These are phyloP conservation scores for Tinamus major DNA, from an alignment of 2,797 vertebrate genomes.

Conservation along the genomic window DNA sequence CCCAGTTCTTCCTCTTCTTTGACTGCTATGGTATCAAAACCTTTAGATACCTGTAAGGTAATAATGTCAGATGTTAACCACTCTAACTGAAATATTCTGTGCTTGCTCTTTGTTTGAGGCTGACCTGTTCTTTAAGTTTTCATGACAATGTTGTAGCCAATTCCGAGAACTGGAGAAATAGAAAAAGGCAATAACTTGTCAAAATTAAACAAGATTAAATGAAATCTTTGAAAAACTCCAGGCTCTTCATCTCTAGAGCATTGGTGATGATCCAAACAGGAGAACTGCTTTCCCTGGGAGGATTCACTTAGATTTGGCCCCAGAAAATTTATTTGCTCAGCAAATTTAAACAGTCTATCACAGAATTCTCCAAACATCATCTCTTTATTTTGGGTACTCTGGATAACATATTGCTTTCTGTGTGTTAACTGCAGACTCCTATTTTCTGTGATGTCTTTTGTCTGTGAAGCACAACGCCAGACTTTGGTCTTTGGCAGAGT, in stretches of 20 bases:
- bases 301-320: conserved; percentile 46
- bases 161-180: not conserved
- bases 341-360: conserved; percentile 54
- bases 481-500: not conserved
- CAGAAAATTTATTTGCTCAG: conserved; percentile 46
- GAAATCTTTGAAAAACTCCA: conserved; percentile 57
- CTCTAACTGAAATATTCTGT: not conserved
- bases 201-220: conserved; percentile 66
- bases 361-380: conserved; percentile 7
- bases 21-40: not conserved
- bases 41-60: not conserved
- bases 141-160: not conserved
- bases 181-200: not conserved
- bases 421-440: not conserved
- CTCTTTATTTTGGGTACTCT: conserved; percentile 34
- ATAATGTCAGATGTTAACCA: not conserved
- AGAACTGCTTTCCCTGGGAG: conserved; percentile 48
- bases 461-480: not conserved
- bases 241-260: conserved; percentile 13
- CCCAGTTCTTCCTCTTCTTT: not conserved
- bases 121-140: conserved; percentile 8
- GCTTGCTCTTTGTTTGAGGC: not conserved
- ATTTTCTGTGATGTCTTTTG: not conserved
- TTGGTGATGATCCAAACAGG: conserved; percentile 43
- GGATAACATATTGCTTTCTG: conserved; percentile 21